Evolutionary conservation across 2,113 vertebrate genomes (phyloP), one percentile per base, ranked within the genome.

Genomic region (Atherinomorus stipes): DNA sequence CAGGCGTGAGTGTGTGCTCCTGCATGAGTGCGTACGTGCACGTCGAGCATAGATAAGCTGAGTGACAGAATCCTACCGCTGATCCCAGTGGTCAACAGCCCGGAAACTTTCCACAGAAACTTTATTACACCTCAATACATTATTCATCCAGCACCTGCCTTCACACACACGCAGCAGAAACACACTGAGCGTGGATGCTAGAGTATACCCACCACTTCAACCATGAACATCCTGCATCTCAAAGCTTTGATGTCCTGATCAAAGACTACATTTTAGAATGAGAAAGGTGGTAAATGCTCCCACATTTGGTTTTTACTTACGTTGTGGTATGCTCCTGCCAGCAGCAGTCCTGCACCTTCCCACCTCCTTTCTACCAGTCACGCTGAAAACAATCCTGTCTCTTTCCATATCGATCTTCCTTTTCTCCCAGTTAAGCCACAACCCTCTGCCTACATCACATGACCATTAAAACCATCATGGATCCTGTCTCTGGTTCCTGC

Each of bases 11-110:
- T 31, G 37, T 57, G 52, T 52, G 64, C 11, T 49, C 57, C 64
- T 44, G 44, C 40, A 42, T 42, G 3, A 42, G 15, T 6, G 40
- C 51, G 61, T 45, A 34, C 58, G 65, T 37, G 63, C 23, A 37
- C 16, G 18, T 10, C 23, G 40, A 45, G 37, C 28, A 53, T 18
- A 74, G 78, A 90, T 88, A 88, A 88, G 83, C 74, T 22, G 19
- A 78, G 64, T 47, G 59, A 50, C 63, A 85, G 71, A 83, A 84
- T 88, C 73, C 73, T 71, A 77, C 85, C 49, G 70, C 76, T 85
- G 76, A 92, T 88, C 80, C 69, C 68, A 47, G 66, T 45, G 78
- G 88, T 90, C 89, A 90, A 90, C 89, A 90, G 69, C 76, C 67
- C 72, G 71, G 57, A 85, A 84, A 88, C 52, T 74, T 74, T 81